Conservation (phyloP, 2,888 invertebrate species). For the Mycalesis mineus region DNA sequence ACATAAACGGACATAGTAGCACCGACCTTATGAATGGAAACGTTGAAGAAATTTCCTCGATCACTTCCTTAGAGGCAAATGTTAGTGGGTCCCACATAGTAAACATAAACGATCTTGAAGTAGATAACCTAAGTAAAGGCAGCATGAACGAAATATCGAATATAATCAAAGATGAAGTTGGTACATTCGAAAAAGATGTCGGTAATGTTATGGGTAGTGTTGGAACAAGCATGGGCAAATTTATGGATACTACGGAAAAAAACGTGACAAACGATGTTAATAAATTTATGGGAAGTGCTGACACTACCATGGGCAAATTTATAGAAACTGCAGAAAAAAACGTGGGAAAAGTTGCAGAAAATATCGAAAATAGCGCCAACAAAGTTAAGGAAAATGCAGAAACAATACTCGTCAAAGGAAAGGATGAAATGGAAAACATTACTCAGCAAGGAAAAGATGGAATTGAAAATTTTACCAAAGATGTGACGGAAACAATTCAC, state of each 20-base stretch:
- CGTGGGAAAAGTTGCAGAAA: background rate
- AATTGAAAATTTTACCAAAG: slow-evolving; percentile 40
- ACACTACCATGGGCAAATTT: background rate
- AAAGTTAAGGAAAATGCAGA: slow-evolving; percentile 17
- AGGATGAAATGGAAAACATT: slow-evolving; percentile 41
- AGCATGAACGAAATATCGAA: slow-evolving; percentile 56
- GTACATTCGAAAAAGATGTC: slow-evolving; percentile 32
- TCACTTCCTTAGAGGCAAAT: slow-evolving; percentile 73
- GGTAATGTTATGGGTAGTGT: slow-evolving; percentile 27
- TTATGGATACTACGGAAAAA: background rate
- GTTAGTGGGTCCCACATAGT: slow-evolving; percentile 74
- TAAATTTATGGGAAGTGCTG: background rate
- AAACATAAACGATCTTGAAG: slow-evolving; percentile 73
- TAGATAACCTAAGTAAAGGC: slow-evolving; percentile 55
- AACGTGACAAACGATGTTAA: no score
- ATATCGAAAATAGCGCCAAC: background rate
- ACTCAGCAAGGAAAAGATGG: slow-evolving; percentile 34
- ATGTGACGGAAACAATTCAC: slow-evolving; percentile 41
- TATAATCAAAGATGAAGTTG: slow-evolving; percentile 48
- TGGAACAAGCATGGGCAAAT: slow-evolving; percentile 1
- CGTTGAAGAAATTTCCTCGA: slow-evolving; percentile 62
- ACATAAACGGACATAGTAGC: slow-evolving; percentile 43
- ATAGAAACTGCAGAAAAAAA: background rate
- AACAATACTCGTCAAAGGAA: slow-evolving; percentile 27
- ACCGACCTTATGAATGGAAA: slow-evolving; percentile 55